phyloP scores from a whole-genome alignment of 30 jellyfish, hydroid and myxozoan genomes.

The Aurelia aurita region DNA sequence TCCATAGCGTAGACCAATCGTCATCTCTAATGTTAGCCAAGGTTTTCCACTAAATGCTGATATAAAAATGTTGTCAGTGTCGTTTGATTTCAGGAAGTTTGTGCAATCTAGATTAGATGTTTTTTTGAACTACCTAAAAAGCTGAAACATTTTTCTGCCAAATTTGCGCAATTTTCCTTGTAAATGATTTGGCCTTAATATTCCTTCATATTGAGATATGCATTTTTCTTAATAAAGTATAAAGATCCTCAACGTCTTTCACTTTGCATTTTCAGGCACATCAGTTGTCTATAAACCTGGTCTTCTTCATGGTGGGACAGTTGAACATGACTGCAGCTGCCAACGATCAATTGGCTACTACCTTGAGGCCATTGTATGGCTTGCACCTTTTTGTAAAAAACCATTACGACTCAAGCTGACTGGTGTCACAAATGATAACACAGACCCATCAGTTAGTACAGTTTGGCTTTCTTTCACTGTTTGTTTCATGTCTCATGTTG shows the following conservation, averaged over 20 bases:
- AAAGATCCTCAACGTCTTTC: background rate
- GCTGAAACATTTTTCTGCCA: no score
- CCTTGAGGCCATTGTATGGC: constrained; percentile 79
- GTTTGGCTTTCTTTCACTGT: background rate
- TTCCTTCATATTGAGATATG: background rate
- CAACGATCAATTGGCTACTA: constrained; percentile 96
- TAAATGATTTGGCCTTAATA: background rate
- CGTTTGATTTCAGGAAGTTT: no score
- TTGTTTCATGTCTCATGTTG: background rate
- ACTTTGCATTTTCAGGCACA: constrained; percentile 67
- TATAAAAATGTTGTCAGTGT: no score
- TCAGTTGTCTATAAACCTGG: constrained; percentile 89
- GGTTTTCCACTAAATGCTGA: no score
- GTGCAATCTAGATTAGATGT: no score
- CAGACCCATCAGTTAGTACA: constrained; percentile 86
- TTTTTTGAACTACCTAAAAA: no score
- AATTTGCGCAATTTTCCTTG: no score
- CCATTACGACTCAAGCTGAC: constrained; percentile 72
- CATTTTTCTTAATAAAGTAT: background rate
- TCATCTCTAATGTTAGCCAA: no score
- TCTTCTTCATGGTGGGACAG: constrained; percentile 84
- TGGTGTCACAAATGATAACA: constrained; percentile 90
- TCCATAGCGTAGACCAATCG: no score
- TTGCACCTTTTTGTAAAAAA: constrained; percentile 97
- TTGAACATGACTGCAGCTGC: constrained; percentile 96